These are phyloP conservation scores for Bembecia ichneumoniformis DNA, from an alignment of 2,888 invertebrate genomes.

Conservation along the genomic window DNA sequence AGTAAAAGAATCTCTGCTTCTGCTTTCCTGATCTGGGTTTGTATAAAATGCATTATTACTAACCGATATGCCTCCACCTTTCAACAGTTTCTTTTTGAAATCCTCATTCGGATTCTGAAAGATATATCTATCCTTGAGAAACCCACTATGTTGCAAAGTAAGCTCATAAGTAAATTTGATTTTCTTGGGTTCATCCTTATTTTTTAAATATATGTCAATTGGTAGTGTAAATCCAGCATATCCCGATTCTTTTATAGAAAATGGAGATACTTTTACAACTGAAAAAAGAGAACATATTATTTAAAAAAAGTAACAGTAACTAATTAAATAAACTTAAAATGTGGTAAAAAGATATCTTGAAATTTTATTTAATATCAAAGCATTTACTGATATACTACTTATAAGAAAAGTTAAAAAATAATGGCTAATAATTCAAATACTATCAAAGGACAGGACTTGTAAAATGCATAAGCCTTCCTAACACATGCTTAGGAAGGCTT, in stretches of 20 bases:
- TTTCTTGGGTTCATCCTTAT: constrained; percentile 91
- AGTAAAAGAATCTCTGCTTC: constrained; percentile 70
- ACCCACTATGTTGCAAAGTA: constrained; percentile 81
- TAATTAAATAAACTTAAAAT: too few species aligned
- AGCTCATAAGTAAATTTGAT: constrained; percentile 89
- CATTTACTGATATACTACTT: too few species aligned
- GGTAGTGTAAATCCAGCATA: constrained; percentile 94
- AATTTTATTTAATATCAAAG: too few species aligned
- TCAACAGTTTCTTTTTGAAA: constrained; percentile 87
- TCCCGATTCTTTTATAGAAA: constrained; percentile 91
- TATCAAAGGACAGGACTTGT: too few species aligned
- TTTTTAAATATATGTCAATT: constrained; percentile 90
- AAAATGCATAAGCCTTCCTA: too few species aligned
- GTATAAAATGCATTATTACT: constrained; percentile 57
- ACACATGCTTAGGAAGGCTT: too few species aligned
- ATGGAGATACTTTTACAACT: constrained; percentile 94
- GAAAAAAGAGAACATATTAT: constrained; percentile 32
- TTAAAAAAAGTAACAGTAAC: too few species aligned
- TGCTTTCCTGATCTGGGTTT: constrained; percentile 68
- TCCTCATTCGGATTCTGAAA: constrained; percentile 91
- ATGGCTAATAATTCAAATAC: too few species aligned
- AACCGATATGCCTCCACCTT: constrained; percentile 83
- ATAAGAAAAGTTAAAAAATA: too few species aligned
- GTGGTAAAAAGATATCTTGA: too few species aligned
- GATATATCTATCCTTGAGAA: constrained; percentile 85